Percentiles rank a stretch among this genome's conserved stretches.
Conservation (phyloP, 2,888 invertebrate species). For the Oxystoma pomonae region DNA sequence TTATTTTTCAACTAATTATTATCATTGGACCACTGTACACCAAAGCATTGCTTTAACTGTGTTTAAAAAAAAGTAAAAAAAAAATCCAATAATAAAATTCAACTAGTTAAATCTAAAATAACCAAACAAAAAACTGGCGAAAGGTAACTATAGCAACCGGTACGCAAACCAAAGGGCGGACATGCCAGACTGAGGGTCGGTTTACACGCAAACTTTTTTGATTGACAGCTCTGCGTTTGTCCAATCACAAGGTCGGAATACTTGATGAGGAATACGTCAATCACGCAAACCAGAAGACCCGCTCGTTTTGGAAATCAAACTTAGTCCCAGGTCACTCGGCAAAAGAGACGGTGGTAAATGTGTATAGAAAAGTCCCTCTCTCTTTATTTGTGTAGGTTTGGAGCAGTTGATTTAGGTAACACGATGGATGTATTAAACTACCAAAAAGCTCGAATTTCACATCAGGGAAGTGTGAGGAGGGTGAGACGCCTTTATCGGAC, state of each 20-base stretch:
- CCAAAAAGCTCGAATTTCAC: not conserved
- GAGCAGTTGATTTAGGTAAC: too few relatives aligned
- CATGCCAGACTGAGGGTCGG: slow-evolving; percentile 19
- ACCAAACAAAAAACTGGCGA: too few relatives aligned
- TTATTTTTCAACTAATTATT: too few relatives aligned
- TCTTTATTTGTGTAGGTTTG: too few relatives aligned
- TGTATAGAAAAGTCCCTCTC: not conserved
- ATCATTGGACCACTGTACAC: too few relatives aligned
- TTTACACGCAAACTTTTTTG: slow-evolving; percentile 48
- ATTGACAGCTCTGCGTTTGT: slow-evolving; percentile 73
- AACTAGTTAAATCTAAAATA: too few relatives aligned
- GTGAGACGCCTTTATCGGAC: not conserved
- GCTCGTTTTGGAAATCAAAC: not conserved
- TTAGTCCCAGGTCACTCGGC: not conserved
- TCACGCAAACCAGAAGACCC: slow-evolving; percentile 45
- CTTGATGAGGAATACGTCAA: slow-evolving; percentile 75
- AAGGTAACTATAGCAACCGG: slow-evolving; percentile 18
- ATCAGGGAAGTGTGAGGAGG: not conserved
- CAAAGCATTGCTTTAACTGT: too few relatives aligned
- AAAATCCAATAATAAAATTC: too few relatives aligned
- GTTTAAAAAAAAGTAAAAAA: too few relatives aligned
- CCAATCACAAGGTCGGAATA: slow-evolving; percentile 72
- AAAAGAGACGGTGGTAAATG: not conserved
- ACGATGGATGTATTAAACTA: not conserved
- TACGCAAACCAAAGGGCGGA: slow-evolving; percentile 27